These are phyloP conservation scores for Pangasius larnaudii DNA, from an alignment of 2,797 vertebrate species.

Conservation along the genomic window DNA sequence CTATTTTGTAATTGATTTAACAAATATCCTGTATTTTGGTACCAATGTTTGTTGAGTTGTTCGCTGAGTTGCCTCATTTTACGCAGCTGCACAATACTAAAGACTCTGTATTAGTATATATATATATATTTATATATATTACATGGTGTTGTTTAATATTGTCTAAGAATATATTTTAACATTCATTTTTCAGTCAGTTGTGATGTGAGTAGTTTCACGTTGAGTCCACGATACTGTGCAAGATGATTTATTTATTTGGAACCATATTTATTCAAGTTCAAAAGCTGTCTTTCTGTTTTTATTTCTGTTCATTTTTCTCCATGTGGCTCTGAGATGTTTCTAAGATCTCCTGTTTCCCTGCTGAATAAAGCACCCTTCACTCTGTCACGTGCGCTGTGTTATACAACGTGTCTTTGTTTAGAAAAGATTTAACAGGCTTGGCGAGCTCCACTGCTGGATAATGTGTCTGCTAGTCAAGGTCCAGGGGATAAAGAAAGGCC, in stretches of 20 bases:
- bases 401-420: constrained; percentile 21
- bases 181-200: neutral
- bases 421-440: neutral
- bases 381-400: neutral
- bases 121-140: too few species aligned
- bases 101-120: neutral
- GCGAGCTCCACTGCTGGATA: neutral
- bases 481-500: neutral
- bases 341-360: constrained; percentile 19
- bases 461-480: constrained; percentile 14
- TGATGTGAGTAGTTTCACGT: neutral
- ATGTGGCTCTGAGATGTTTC: constrained; percentile 1
- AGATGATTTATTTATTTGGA: constrained; percentile 25
- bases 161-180: constrained; percentile 17
- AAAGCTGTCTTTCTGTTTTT: neutral
- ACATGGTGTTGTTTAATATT: neutral
- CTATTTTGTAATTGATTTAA: neutral
- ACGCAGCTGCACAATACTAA: constrained; percentile 1
- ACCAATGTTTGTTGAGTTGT: neutral
- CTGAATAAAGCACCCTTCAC: constrained; percentile 34
- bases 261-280: constrained; percentile 18
- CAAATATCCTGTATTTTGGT: neutral
- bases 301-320: neutral
- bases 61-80: neutral
- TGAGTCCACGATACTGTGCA: neutral